Conservation (phyloP, 2,888 invertebrate genomes). For the Cryptocephalus moraei region DNA sequence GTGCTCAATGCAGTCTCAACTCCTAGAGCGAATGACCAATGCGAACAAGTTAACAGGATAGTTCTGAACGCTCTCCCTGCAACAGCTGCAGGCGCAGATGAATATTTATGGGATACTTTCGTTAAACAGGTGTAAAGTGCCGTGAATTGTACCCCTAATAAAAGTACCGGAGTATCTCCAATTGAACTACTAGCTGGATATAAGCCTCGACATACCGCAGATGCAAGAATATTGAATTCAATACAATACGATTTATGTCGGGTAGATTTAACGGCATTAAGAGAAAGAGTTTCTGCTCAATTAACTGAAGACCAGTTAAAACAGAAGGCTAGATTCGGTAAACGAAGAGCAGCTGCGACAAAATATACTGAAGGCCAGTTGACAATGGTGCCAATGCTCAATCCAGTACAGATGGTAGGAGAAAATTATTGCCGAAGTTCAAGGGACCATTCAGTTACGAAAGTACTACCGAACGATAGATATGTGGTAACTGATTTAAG, state of each 20-base stretch:
- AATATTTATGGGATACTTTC: background rate
- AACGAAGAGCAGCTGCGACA: too few relatives aligned
- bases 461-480: too few relatives aligned
- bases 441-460: too few relatives aligned
- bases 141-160: slow-evolving; percentile 10
- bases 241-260: background rate
- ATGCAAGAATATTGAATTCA: background rate
- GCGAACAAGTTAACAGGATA: background rate
- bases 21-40: background rate
- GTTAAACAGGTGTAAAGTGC: slow-evolving; percentile 5
- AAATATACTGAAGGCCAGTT: too few relatives aligned
- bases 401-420: too few relatives aligned
- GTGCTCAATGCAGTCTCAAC: too few relatives aligned
- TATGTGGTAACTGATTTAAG: too few relatives aligned
- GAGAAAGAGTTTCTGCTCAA: too few relatives aligned
- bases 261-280: background rate
- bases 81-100: background rate
- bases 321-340: too few relatives aligned
- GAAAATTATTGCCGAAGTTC: too few relatives aligned
- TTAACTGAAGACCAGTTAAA: too few relatives aligned
- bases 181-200: slow-evolving; percentile 12
- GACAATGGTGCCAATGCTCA: too few relatives aligned
- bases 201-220: slow-evolving; percentile 1
- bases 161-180: slow-evolving; percentile 11
- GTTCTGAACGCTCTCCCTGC: background rate